Conservation (phyloP, 92 coral and sea anemone species). For the Palythoa grandis region DNA sequence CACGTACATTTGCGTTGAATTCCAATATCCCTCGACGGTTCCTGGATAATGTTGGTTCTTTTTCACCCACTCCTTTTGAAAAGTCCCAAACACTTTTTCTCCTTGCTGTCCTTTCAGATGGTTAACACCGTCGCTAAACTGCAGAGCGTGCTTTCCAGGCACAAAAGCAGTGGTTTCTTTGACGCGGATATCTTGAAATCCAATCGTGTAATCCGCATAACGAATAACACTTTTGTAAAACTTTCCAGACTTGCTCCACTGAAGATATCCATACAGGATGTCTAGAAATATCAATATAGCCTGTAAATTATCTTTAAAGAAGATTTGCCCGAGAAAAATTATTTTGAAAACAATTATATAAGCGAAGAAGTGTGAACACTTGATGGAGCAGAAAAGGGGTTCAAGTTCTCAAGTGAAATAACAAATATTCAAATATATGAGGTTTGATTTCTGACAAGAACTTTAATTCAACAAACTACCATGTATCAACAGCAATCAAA, state of each 20-base stretch:
- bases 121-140: background rate
- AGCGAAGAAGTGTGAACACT: no score
- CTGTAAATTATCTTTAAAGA: no score
- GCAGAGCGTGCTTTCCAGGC: background rate
- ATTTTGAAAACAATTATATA: no score
- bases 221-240: background rate
- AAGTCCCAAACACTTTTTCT: background rate
- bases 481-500: no score
- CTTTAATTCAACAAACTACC: no score
- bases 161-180: background rate
- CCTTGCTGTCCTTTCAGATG: background rate
- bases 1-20: background rate
- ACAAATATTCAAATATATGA: no score
- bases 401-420: no score
- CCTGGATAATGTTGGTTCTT: background rate
- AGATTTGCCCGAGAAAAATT: no score
- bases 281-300: background rate
- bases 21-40: background rate
- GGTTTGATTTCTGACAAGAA: no score
- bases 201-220: conserved; percentile 18
- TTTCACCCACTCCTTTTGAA: no score
- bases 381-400: no score
- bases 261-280: background rate
- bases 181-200: background rate
- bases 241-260: background rate